These are phyloP conservation scores for Gobio occitaniae DNA, from an alignment of 2,797 vertebrate genomes.

Conservation along the genomic window DNA sequence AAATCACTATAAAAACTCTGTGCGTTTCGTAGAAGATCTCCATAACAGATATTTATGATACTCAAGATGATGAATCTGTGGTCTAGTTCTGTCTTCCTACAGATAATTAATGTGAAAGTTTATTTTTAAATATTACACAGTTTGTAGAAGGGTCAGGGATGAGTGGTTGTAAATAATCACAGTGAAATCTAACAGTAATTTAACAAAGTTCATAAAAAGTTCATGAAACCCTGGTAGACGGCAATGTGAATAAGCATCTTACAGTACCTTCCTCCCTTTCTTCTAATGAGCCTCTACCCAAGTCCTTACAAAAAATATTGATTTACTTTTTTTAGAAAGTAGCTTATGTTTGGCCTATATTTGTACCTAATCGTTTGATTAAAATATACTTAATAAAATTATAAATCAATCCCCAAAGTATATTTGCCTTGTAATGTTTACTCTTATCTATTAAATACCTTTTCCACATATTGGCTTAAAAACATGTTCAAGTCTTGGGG, in stretches of 20 bases:
- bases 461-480: too few species aligned
- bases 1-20: background rate
- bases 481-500: too few species aligned
- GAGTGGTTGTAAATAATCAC: slow-evolving; percentile 26
- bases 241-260: background rate
- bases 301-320: too few species aligned
- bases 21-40: background rate
- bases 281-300: background rate
- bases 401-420: too few species aligned
- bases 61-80: background rate
- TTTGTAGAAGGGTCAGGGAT: background rate
- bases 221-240: background rate
- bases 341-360: too few species aligned
- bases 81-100: background rate
- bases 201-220: slow-evolving; percentile 13
- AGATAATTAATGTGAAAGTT: slow-evolving; percentile 24
- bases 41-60: background rate
- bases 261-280: too few species aligned
- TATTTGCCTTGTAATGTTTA: too few species aligned
- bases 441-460: too few species aligned
- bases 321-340: too few species aligned
- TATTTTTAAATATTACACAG: background rate
- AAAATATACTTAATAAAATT: too few species aligned
- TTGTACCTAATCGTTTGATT: too few species aligned
- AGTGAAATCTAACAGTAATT: background rate